These are phyloP conservation scores for Punctoribates punctum DNA, from an alignment of 2,888 invertebrate genomes.

Conservation along the genomic window DNA sequence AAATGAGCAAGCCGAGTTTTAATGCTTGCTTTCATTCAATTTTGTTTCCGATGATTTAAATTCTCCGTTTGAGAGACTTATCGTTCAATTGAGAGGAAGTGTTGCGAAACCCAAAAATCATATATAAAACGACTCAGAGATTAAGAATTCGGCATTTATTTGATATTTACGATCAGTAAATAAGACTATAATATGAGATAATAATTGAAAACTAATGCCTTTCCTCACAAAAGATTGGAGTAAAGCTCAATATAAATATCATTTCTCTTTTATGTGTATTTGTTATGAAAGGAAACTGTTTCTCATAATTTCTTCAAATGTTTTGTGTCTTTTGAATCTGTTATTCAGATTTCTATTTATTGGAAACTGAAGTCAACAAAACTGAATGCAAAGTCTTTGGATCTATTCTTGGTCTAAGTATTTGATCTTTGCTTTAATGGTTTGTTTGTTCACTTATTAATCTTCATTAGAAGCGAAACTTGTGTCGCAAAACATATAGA, in stretches of 20 bases:
- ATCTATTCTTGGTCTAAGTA: not conserved
- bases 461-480: not conserved
- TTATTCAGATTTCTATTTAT: not conserved
- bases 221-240: not conserved
- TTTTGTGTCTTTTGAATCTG: not conserved
- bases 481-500: not conserved
- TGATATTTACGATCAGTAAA: constrained; percentile 4
- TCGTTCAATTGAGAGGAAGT: not conserved
- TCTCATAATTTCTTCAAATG: not conserved
- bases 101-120: not conserved
- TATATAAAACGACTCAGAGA: not conserved
- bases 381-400: not conserved
- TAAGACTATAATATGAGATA: not conserved
- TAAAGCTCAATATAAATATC: not conserved
- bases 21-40: no score
- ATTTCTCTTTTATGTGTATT: not conserved
- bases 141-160: not conserved
- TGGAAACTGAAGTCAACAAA: not conserved
- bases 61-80: no score
- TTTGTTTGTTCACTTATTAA: constrained; percentile 11
- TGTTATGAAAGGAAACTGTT: not conserved
- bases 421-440: constrained; percentile 14
- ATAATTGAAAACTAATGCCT: constrained; percentile 3
- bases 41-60: no score
- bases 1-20: no score